A percentile compares a stretch with the other conserved stretches of the same genome.
phyloP scores from a whole-genome alignment of 2,888 invertebrate genomes.

The Tyria jacobaeae region DNA sequence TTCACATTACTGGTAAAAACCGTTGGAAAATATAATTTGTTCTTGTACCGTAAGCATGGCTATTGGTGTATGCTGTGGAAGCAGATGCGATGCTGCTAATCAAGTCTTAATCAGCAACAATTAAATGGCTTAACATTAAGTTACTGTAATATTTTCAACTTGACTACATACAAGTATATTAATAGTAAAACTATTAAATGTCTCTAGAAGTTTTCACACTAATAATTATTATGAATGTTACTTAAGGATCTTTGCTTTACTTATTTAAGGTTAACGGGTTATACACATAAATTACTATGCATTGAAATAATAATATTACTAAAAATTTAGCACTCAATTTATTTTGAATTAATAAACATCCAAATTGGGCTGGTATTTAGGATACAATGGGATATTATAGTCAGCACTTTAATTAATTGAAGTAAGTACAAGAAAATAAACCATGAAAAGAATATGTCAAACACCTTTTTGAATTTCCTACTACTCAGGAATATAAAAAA shows the following conservation, averaged over 20 bases:
- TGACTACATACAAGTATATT: too few relatives aligned
- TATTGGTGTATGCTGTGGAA: constrained; percentile 59
- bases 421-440: constrained; percentile 14
- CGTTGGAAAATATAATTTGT: constrained; percentile 28
- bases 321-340: neutral
- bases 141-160: neutral
- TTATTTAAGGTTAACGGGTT: constrained; percentile 22
- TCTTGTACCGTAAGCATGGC: constrained; percentile 61
- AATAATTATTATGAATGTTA: constrained; percentile 15
- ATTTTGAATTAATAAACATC: neutral
- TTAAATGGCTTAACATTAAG: constrained; percentile 10
- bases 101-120: constrained; percentile 55
- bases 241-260: neutral
- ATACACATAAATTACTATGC: neutral
- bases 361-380: neutral
- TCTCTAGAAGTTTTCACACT: neutral
- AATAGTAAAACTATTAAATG: neutral
- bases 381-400: constrained; percentile 2
- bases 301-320: neutral
- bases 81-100: constrained; percentile 51
- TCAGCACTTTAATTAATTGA: constrained; percentile 3
- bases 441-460: constrained; percentile 26
- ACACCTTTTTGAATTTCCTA: too few relatives aligned
- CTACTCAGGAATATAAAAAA: too few relatives aligned
- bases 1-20: constrained; percentile 43